Evolutionary conservation across 1,140 invertebrate genomes (phyloP), one percentile per base, ranked within the genome.

Genomic region (Macrobrachium nipponense): DNA sequence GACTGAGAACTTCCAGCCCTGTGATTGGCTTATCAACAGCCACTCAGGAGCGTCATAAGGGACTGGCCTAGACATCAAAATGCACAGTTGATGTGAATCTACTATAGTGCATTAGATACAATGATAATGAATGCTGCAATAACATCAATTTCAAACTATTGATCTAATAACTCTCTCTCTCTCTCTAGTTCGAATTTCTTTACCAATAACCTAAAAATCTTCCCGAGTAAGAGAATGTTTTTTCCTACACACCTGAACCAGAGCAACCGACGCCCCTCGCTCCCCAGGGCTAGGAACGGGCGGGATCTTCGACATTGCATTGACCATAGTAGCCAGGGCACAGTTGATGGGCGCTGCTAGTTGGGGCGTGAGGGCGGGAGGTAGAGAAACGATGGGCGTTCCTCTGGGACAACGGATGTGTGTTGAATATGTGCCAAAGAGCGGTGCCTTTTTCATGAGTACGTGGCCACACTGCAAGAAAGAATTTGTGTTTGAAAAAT

Each of bases 271-370:
- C 0, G 84, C 77, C 14, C 83, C 84, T 7, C n/a, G 76, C 1
- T 86, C 51, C 0, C 84, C 84, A 0, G 68, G 64, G 12, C 23
- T 27, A 44, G 84, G 84, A 15, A 60, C 23, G 27, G 77, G 76
- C 15, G 84, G 84, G 58, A 86, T 18, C 78, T 86, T 86, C n/a
- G 77, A 62, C n/a, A 86, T 14, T 12, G 81, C 87, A 62, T 81
- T 60, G 43, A 87, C 79, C 82, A 87, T 85, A 7, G 87, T 87
- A 43, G 87, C 87, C 17, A 87, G 62, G 75, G 87, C 80, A 27
- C 87, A 87, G 87, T 87, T 86, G 62, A 83, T 43, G 14, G 87
- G 87, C 15, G 87, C 87, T 12, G 87, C 87, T 8, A 87, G 81
- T 2, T 12, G 58, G 20, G 87, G 81, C 43, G 61, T 82, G 73